Base-by-base conservation (phyloP, 2,888 invertebrate species). In the Drosophila mimetica region DNA sequence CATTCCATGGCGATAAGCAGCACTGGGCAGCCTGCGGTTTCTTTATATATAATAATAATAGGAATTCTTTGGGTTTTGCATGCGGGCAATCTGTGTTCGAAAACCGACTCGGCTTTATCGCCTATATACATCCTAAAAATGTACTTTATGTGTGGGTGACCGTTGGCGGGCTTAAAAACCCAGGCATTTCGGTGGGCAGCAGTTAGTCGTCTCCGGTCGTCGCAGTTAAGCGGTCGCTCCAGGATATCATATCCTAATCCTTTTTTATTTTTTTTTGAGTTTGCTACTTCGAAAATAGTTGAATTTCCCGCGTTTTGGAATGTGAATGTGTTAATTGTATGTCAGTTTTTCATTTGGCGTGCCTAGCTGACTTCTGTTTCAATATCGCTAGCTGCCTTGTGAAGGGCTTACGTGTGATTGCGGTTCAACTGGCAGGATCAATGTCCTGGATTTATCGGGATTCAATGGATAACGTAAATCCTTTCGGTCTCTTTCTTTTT, bases 401-500 rank as follows among this genome's bases (percentile, higher is more conserved):
- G 91, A 91, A 91, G 91, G 91, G 91, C 91, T 91, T 91, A 90
- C 90, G 90, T 91, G 91, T 90, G 67, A 77, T 86, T 86, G 79
- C 65, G 57, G 69, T 46, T 42, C 89, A 79, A 80, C 90, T 14
- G 11, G 9, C 41, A 41, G 32, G 14, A 41, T 47, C 13, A 8
- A 6, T 13, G 20, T 41, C 39, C 39, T 41, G 25, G 25, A 25
- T 25, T 25, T 20, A 2, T 18, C 18, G 5, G 13, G 20, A 18
- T 14, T 4, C 9, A 39, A 18, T 9, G 16, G 39, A 39, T 18
- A 36, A 9, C 39, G 9, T 30, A 4, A 4, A 30, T 30, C 30
- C 30, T 30, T 30, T 30, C 11, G 30, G 30, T 30, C 25, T 25
- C 7, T 25, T 25, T 25, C 7, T 2, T 25, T 25, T 25, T 22